phyloP scores from a whole-genome alignment of 2,888 invertebrate species.

The Platycheirus albimanus region DNA sequence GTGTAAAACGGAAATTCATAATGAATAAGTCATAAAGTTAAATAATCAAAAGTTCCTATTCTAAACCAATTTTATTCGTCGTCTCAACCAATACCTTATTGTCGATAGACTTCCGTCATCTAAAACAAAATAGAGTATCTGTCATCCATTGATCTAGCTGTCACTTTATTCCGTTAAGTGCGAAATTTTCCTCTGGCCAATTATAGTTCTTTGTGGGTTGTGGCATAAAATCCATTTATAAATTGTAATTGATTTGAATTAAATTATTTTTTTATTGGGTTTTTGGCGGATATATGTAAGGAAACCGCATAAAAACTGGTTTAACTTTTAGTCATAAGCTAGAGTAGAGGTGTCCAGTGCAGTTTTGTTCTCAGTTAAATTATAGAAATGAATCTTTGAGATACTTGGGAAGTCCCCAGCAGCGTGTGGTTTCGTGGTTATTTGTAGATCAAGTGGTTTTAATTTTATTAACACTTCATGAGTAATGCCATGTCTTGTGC shows the following conservation, averaged over 20 bases:
- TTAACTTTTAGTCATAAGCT: slow-evolving; percentile 21
- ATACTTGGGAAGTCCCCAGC: slow-evolving; percentile 15
- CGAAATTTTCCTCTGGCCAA: neutral
- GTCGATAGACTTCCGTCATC: neutral
- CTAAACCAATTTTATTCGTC: too few species aligned
- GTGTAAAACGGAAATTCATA: neutral
- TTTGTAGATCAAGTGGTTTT: neutral
- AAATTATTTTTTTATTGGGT: neutral
- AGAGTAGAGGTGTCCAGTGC: neutral
- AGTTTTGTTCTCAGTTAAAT: neutral
- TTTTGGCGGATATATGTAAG: neutral
- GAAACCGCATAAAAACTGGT: slow-evolving; percentile 14
- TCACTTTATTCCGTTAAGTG: neutral
- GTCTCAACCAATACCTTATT: neutral
- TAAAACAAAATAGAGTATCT: neutral
- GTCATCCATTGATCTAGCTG: too few species aligned
- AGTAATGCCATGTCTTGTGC: neutral
- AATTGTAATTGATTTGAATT: slow-evolving; percentile 4
- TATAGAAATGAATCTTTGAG: neutral
- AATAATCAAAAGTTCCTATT: neutral
- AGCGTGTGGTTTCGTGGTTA: slow-evolving; percentile 18
- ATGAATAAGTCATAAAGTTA: neutral
- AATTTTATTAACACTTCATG: neutral
- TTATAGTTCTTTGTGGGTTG: neutral
- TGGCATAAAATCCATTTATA: neutral